Evolutionary conservation across 2,888 invertebrate genomes (phyloP), one percentile per base, ranked within the genome.

Genomic region (Itoplectis maculator): DNA sequence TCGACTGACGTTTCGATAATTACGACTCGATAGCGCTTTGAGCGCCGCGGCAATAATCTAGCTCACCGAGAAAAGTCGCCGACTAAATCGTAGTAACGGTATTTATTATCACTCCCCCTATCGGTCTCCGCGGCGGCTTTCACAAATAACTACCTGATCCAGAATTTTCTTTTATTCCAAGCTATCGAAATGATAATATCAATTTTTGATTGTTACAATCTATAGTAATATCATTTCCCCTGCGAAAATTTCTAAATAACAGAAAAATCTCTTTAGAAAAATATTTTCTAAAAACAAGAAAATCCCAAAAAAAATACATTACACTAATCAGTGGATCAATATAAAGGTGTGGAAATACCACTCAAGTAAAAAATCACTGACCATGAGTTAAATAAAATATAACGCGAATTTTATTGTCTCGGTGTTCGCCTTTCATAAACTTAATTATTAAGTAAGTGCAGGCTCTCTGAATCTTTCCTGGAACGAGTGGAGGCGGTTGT

Each of bases 401-500:
- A n/a, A n/a, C n/a, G n/a, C n/a, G 13, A 42, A 42, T 7, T 42
- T 42, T 42, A 8, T 42, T 42, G 5, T 42, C 18, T 54, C 20
- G 20, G 0, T 9, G 51, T 23, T 20, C 54, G 29, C 59, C 45
- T 40, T 78, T 61, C 45, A 20, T 51, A 37, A 37, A 18, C 51
- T 68, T 37, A 54, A 54, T 54, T 9, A 54, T 54, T 20, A 54
- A 11, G 54, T 72, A 35, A 37, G 56, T 63, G 35, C 35, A 68
- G 40, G 37, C 13, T 54, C 56, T 56, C 35, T 11, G 11, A 51
- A 74, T 77, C 42, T 63, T 70, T 81, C 15, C 18, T 45, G 56
- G 45, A 73, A 61, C 72, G 68, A 63, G 74, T 47, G 56, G 72
- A 63, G 61, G 76, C 61, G 73, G 56, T 61, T 18, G 54, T n/a